Evolutionary conservation across 2,888 invertebrate species (phyloP), one percentile per base, ranked within the genome.

Genomic region (Ommatoiulus sabulosus): DNA sequence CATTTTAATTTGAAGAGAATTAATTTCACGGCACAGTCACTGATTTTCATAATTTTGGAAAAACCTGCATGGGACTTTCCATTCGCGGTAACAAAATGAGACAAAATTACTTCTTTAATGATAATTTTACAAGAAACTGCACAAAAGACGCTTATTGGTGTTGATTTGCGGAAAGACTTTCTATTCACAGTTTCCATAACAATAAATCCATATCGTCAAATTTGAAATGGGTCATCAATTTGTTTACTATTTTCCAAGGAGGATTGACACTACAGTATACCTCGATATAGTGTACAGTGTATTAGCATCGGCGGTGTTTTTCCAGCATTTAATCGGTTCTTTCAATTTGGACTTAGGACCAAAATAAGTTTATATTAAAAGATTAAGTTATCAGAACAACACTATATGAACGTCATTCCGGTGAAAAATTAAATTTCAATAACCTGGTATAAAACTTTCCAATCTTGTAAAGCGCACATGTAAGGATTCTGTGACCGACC

Each of bases 281-380:
- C 35, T 63, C 7, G 63, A n/a, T 48, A 48, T 48, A 48, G 7
- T 5, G 63, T 63, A 63, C 63, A 63, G 52, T 63, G 63, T 20
- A 63, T 63, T 20, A n/a, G 8, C 63, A 63, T 63, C 20, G n/a
- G 17, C 63, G 20, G 63, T 63, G 20, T 63, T 63, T 63, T 6
- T n/a, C 4, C 20, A 20, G 63, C 20, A 20, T 63, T 63, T 63
- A 63, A n/a, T 63, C 63, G 63, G 7, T 17, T n/a, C n/a, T 17
- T 63, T 63, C 20, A 63, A 5, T 63, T 5, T 63, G 63, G 20
- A 63, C 63, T 63, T 63, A 7, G 20, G 5, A 63, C 63, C 63
- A 63, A 63, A 63, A 63, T 20, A 63, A 20, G 63, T 63, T 63
- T 63, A 63, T 20, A 63, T 63, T 63, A 63, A 20, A 63, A 63